Percentiles rank a stretch among this genome's conserved stretches.
These are phyloP conservation scores for Speoplatyrhinus poulsoni DNA, from an alignment of 2,113 vertebrate species.

Conservation along the genomic window DNA sequence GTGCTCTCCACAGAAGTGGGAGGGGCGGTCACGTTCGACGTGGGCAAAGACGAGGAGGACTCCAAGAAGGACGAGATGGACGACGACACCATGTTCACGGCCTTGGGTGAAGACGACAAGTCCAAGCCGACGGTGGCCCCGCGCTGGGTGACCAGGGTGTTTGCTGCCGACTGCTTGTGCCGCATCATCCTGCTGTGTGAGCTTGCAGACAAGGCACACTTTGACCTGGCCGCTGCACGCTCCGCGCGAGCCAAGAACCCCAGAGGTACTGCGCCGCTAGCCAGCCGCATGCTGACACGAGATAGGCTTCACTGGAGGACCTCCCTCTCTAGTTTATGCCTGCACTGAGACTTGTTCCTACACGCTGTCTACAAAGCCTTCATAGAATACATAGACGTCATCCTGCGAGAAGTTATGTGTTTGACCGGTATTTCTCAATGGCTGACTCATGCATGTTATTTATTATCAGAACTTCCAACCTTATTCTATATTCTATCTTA, in stretches of 20 bases:
- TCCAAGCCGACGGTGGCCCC: constrained; percentile 93
- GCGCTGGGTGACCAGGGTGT: constrained; percentile 97
- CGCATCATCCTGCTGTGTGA: constrained; percentile 93
- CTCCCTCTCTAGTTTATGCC: no score
- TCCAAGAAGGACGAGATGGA: constrained; percentile 97
- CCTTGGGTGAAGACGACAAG: constrained; percentile 92
- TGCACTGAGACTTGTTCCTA: no score
- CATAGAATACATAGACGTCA: no score
- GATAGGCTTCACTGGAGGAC: no score
- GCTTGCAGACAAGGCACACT: constrained; percentile 88
- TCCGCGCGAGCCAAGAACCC: constrained; percentile 85
- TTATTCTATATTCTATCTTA: not conserved
- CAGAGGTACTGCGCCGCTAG: constrained; percentile 78
- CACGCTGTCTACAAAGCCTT: no score
- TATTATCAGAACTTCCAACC: not conserved
- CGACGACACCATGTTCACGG: constrained; percentile 96
- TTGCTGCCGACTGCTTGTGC: constrained; percentile 95
- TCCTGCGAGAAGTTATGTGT: not conserved
- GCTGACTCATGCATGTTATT: no score
- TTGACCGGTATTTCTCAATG: constrained; percentile 13
- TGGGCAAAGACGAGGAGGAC: constrained; percentile 91
- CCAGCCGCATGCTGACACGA: constrained; percentile 3
- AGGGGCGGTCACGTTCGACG: constrained; percentile 77
- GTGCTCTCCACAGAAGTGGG: constrained; percentile 81
- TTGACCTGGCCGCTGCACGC: constrained; percentile 90